Conservation (phyloP, 2,113 vertebrate genomes). For the Tetrax tetrax region DNA sequence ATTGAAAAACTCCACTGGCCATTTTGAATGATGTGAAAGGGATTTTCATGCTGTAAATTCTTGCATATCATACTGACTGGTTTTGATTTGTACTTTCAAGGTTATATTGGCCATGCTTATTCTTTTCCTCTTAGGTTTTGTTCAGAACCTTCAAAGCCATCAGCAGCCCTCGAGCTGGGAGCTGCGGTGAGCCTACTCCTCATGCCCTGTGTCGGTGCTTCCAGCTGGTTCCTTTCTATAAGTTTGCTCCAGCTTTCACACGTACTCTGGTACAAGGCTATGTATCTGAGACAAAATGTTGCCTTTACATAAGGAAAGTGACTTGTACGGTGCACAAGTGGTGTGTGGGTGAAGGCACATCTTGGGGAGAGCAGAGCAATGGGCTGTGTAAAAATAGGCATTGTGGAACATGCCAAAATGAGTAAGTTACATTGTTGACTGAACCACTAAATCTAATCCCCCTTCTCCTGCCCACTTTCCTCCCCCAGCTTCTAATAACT, state of each 20-base stretch:
- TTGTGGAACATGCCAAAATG: not conserved
- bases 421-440: constrained; percentile 7
- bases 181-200: rapidly evolving
- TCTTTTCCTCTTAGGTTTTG: not conserved
- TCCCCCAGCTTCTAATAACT: constrained; percentile 48
- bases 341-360: constrained; percentile 52
- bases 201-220: rapidly evolving
- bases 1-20: not conserved
- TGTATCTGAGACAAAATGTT: not conserved
- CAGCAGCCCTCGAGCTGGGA: not conserved
- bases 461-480: constrained; percentile 22
- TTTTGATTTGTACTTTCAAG: not conserved
- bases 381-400: constrained; percentile 49
- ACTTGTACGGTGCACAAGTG: constrained; percentile 19
- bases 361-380: not conserved
- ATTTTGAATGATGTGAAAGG: not conserved
- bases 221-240: not conserved
- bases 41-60: not conserved
- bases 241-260: not conserved
- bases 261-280: not conserved
- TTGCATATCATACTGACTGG: not conserved
- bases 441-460: constrained; percentile 22
- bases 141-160: not conserved
- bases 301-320: constrained; percentile 17
- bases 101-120: not conserved